These are phyloP conservation scores for Paratrypauchen microcephalus DNA, from an alignment of 2,797 vertebrate species.

Conservation along the genomic window DNA sequence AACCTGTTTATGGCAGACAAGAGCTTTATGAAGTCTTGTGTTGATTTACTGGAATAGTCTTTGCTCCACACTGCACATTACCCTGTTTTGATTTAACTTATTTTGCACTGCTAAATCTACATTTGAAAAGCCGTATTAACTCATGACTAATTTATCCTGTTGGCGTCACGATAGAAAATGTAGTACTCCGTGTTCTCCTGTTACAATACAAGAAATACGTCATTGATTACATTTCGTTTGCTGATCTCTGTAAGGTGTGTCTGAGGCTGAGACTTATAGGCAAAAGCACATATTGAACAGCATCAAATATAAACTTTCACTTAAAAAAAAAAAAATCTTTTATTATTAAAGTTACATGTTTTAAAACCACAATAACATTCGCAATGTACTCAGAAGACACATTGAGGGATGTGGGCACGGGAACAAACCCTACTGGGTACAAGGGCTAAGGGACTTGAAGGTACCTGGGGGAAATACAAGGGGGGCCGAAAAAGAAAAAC, in stretches of 20 bases:
- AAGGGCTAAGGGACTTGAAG: no score
- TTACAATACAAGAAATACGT: neutral
- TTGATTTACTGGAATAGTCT: conserved; percentile 10
- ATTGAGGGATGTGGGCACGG: no score
- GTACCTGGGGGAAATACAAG: no score
- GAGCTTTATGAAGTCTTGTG: neutral
- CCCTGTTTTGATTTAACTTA: neutral
- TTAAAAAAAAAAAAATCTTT: no score
- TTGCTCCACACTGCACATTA: conserved; percentile 8
- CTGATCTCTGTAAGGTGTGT: neutral
- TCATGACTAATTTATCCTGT: neutral
- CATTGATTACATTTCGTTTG: neutral
- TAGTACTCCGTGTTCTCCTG: neutral
- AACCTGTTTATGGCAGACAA: conserved; percentile 19
- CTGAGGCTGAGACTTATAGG: neutral
- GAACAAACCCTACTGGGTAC: no score
- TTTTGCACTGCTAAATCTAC: neutral
- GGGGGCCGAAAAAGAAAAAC: no score
- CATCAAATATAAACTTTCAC: neutral
- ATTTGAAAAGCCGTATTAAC: neutral
- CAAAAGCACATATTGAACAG: neutral
- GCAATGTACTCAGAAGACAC: no score
- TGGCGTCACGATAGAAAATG: neutral
- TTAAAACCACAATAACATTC: no score
- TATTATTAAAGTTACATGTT: no score